Evolutionary conservation across 2,888 invertebrate genomes (phyloP).

Genomic region (Mythimna ferrago): DNA sequence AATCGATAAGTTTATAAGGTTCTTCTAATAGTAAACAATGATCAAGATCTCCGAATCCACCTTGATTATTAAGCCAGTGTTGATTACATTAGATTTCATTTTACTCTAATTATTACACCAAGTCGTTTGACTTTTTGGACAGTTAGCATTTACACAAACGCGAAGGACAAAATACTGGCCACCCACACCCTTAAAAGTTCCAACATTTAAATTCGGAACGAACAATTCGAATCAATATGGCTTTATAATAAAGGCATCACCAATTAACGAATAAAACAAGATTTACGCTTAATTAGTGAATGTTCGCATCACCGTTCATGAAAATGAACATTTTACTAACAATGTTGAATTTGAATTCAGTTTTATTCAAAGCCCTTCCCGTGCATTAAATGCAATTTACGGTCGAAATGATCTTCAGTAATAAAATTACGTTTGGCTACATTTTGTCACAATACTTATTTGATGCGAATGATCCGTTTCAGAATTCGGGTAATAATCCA

Average conservation of each 20-base stretch:
- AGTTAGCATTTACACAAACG: too few relatives aligned
- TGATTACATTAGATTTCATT: too few relatives aligned
- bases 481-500: background rate
- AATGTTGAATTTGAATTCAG: conserved; percentile 54
- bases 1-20: too few relatives aligned
- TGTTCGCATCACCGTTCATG: conserved; percentile 45
- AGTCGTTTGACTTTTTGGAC: too few relatives aligned
- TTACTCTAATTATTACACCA: too few relatives aligned
- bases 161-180: background rate
- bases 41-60: too few relatives aligned
- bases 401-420: conserved; percentile 38
- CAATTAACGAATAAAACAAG: conserved; percentile 51
- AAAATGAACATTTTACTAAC: conserved; percentile 48
- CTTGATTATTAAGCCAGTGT: too few relatives aligned
- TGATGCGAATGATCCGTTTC: background rate
- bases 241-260: conserved; percentile 20
- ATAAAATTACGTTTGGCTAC: conserved; percentile 23
- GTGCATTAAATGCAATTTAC: conserved; percentile 56
- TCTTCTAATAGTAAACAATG: too few relatives aligned
- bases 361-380: conserved; percentile 46
- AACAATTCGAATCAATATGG: conserved; percentile 9
- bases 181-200: background rate
- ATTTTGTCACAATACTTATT: conserved; percentile 4
- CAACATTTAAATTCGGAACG: conserved; percentile 22
- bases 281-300: conserved; percentile 55